Evolutionary conservation across 1,140 invertebrate species (phyloP), one percentile per base, ranked within the genome.

Genomic region (Orchestia grillus): DNA sequence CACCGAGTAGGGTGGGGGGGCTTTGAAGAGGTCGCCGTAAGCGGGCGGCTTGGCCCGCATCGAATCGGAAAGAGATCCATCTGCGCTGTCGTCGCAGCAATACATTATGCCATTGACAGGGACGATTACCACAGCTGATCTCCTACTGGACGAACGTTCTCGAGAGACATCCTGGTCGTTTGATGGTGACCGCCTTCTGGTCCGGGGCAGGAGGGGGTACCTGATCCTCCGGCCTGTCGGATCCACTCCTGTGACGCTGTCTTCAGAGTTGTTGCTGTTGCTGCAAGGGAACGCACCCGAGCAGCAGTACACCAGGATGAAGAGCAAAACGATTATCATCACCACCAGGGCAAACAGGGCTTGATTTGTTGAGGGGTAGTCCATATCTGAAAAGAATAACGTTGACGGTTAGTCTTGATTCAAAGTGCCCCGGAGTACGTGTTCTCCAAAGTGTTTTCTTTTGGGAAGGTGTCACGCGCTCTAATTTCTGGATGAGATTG

Each of bases 221-320:
- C 92, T 6, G 44, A 91, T 91, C 41, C 88, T 42, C 42, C 88
- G 23, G 41, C 88, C 88, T 6, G 88, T 91, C 42, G 88, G 88
- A 43, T 91, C 88, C 44, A 44, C 3, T 4, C 42, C 42, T 42
- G 41, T 42, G 4, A 91, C 88, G 16, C 15, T 45, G 0, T 45
- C 92, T 45, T 94, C 92, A 11, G 92, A 3, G 23, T n/a, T 91
- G 88, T 91, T 95, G 19, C 95, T 40, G n/a, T 96, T 96, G 19
- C 96, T 92, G 87, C 96, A 97, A 96, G 98, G 98, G 0, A 98
- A 98, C 6, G 98, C 98, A 3, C 98, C 98, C 97, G 98, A 98
- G 96, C 98, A 98, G 97, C 98, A 98, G 96, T 98, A 98, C 40
- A 98, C 97, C 41, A 98, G 97, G 95, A 98, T 98, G 96, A 98